Base-by-base conservation (phyloP, 2,888 invertebrate species). In the Philhelius pedissequus region DNA sequence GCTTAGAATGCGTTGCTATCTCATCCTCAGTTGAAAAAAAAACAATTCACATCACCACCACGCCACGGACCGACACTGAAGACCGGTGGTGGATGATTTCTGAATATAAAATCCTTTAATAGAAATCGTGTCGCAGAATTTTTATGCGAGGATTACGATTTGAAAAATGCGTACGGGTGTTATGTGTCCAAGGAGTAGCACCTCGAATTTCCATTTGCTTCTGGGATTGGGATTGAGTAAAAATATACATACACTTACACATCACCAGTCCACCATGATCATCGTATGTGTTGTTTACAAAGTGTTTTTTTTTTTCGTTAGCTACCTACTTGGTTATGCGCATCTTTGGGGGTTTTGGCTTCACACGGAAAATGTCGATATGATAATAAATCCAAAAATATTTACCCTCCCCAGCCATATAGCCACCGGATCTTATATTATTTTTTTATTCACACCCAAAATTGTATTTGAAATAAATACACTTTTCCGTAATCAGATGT, bases 71-170 rank as follows among this genome's bases (percentile, higher is more conserved):
- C 45, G 20, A 45, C 18, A 27, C n/a, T 13, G 52, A 56, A 56
- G 48, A 64, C 50, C 79, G 69, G 78, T 74, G 84, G 75, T 74
- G 84, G 75, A 43, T 75, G 66, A 76, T 75, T 84, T 80, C 84
- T 76, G 68, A 71, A 84, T 54, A 68, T 76, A 84, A 84, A 84
- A 79, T 80, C 71, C 79, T 84, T 84, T 84, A 84, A 84, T 84
- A 84, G 84, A 80, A 84, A 71, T 80, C 84, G 84, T 84, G 84
- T 84, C 84, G 80, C 84, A 84, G 84, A 80, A 84, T 84, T 84
- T 84, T 84, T 80, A 84, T 84, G 80, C 68, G 84, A 71, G 71
- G 71, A 84, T 84, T 80, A 84, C 75, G 80, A 71, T 75, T 80
- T 84, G 84, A 84, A 76, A 80, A 84, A 84, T 84, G 84, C 84